Base-by-base conservation (phyloP, 2,113 vertebrate species). In the Lanius ludovicianus region DNA sequence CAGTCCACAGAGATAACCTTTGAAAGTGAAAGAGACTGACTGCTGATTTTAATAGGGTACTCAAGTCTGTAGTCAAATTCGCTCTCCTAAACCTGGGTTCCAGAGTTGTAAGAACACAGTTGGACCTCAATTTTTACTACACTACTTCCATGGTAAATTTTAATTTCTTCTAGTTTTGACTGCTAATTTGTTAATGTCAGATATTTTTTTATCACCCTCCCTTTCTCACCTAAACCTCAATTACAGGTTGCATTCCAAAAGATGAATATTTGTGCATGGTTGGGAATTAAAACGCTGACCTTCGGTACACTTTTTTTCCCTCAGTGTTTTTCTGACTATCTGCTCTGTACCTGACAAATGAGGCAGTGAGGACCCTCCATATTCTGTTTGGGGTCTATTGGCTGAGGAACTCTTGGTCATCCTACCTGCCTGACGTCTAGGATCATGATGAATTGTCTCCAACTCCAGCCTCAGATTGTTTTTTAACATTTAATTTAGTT, bases 401-500 rank as follows among this genome's bases (percentile, higher is more conserved):
- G 98, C 98, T 96, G 94, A 97, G 98, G 98, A 97, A 97, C 97
- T 98, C 97, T 97, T 97, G 98, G 98, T 98, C 97, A 97, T 98
- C 98, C 98, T 97, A 99, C 98, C 98, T 98, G 97, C 98, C 98
- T 98, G 98, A 99, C 98, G 83, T 98, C 98, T 97, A 97, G 96
- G 98, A 99, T 99, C 98, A 99, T 99, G 99, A 99, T 99, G 99
- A 99, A 99, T 99, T 98, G 98, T 99, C 98, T 98, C 98, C 98
- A 99, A 98, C 98, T 98, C 98, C 97, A 98, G 98, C 97, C 98
- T 98, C 98, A 99, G 99, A 99, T 99, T 99, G 99, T 99, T 99
- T 99, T 99, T 99, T 99, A 99, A 99, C 99, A 99, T 99, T 99
- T 99, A 99, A 99, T 99, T 99, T 99, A 99, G 99, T 99, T 99